Conservation (phyloP, 2,113 vertebrate genomes). For the Dasypus novemcinctus region DNA sequence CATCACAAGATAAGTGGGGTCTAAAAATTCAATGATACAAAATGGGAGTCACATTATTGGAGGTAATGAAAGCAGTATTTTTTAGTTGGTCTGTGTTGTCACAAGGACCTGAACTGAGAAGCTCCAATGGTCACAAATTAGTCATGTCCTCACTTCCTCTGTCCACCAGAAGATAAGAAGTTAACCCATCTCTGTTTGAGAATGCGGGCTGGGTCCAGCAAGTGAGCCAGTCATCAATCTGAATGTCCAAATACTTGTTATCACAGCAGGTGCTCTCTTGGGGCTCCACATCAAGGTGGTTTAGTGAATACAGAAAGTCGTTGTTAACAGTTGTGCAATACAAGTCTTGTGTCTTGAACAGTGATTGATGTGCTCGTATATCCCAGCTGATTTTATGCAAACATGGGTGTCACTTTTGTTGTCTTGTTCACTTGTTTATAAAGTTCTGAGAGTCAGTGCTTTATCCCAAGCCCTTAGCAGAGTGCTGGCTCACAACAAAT, state of each 20-base stretch:
- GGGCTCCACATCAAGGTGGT: background rate
- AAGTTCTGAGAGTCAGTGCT: background rate
- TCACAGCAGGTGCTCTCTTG: background rate
- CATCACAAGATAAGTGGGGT: background rate
- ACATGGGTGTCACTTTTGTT: background rate
- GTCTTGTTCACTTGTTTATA: background rate
- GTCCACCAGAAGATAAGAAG: background rate
- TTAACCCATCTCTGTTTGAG: background rate
- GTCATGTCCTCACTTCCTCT: background rate
- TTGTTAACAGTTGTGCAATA: background rate
- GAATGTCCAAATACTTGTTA: background rate
- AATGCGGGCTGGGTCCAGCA: background rate
- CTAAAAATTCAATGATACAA: background rate
- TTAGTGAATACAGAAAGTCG: background rate
- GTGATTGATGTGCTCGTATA: background rate
- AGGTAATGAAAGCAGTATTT: background rate
- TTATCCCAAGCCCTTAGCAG: background rate
- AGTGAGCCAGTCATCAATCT: background rate
- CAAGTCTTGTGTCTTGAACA: background rate
- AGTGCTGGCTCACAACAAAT: accelerated
- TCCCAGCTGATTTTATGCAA: background rate
- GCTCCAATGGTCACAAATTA: background rate
- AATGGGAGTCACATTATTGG: background rate
- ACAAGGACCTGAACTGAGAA: background rate
- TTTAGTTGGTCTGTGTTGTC: background rate